Evolutionary conservation across 2,888 invertebrate species (phyloP), one percentile per base, ranked within the genome.

Genomic region (Macrophya alboannulata): DNA sequence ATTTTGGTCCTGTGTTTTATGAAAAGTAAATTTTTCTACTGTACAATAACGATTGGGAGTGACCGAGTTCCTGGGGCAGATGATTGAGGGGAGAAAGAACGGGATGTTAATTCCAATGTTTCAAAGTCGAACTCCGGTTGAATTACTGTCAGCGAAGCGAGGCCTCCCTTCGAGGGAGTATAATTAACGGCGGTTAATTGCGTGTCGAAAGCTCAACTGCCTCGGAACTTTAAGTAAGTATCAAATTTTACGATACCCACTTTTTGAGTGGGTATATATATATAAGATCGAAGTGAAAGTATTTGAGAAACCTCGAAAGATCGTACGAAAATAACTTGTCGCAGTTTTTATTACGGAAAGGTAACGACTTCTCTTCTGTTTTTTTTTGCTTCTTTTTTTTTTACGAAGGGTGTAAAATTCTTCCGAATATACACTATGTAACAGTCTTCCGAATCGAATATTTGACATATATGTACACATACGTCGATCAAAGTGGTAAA

Each of bases 141-240:
- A 77, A 77, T 77, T 77, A 77, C 77, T 77, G 77, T 77, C 77
- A 77, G 55, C 77, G n/a, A n/a, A 43, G 31, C 15, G 25, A 55
- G 15, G 55, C 55, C 5, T 43, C 31, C 55, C 77, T 77, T 37
- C 77, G 77, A 51, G 12, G 74, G 74, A 74, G 48, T 77, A 77
- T 77, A 77, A 77, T 77, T 77, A 77, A 77, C 77, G 77, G 55
- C 55, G 77, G 77, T 51, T 77, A 77, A 77, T 77, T 77, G 77
- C 77, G 77, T 77, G 77, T 77, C 77, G 37, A 77, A 55, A 77
- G 25, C 77, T 77, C 77, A 77, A 55, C 48, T 55, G 55, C 21
- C 77, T 55, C 77, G 17, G 55, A 77, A 55, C 31, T 77, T 77
- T 55, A 55, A 77, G 55, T 55, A 77, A 55, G 77, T 55, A 55